Evolutionary conservation across 2,113 vertebrate species (phyloP).

Genomic region (Leiothrix lutea): DNA sequence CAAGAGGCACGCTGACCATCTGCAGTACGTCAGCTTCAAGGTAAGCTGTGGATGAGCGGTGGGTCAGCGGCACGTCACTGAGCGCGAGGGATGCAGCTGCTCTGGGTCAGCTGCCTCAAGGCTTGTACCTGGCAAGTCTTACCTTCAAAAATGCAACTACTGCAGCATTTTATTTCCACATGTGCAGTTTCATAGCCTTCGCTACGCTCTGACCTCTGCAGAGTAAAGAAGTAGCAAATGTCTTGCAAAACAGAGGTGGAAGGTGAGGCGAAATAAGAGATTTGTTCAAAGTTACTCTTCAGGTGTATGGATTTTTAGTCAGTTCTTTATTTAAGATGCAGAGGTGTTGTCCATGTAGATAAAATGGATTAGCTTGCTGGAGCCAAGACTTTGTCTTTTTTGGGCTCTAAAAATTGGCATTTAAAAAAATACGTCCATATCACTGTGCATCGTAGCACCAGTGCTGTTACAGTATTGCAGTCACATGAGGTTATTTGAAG

Average conservation of each 20-base stretch:
- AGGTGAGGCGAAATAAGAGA: neutral
- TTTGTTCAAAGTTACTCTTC: neutral
- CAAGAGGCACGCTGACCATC: constrained; percentile 85
- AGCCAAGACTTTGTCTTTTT: neutral
- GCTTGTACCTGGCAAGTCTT: neutral
- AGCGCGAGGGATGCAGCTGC: neutral
- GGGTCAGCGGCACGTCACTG: neutral
- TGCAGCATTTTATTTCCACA: neutral
- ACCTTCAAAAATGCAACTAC: neutral
- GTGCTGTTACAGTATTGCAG: neutral
- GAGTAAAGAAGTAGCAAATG: neutral
- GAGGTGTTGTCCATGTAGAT: neutral
- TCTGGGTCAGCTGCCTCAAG: neutral
- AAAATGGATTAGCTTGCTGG: neutral
- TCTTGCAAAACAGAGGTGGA: neutral
- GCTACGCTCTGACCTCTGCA: neutral
- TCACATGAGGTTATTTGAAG: neutral
- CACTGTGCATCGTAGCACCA: rapidly evolving
- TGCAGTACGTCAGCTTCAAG: constrained; percentile 91
- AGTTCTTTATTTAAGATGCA: neutral
- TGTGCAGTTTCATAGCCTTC: rapidly evolving
- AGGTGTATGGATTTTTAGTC: neutral
- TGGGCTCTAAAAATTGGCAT: neutral
- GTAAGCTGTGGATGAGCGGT: constrained; percentile 40
- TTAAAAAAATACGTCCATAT: rapidly evolving